Evolutionary conservation across 2,113 vertebrate species (phyloP), one percentile per base, ranked within the genome.

Genomic region (Syngnathus typhle): DNA sequence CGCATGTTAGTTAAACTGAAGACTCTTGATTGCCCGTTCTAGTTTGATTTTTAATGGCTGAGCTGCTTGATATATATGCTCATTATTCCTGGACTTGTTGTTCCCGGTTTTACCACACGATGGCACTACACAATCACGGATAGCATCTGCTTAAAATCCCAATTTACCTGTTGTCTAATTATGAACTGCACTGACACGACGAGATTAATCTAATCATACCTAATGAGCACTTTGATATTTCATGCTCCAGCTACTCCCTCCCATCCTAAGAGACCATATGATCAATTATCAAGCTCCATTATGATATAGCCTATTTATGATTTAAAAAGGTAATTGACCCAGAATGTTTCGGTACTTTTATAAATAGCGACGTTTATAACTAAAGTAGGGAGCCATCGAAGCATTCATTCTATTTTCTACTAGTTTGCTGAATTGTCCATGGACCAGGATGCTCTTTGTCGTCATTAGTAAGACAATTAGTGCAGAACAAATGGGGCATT

Each of bases 211-310:
- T 68, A 60, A 80, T 77, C 63, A 73, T 71, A 60, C 77, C 82
- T 79, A 81, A 82, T 77, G 72, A 84, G 71, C 43, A 61, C 70
- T 74, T 68, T 81, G 80, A 76, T 79, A 78, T 84, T 85, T 87
- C 5, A 19, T 60, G 41, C 23, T 16, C 62, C 74, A 49, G 73
- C 44, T 59, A 64, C 41, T 71, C 58, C 64, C 62, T 70, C 64
- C 54, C 13, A 54, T 21, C 43, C 61, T 6, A 23, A 6, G 55
- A 63, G 0, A 46, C 36, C 23, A 51, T 16, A 27, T 3, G 18
- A 72, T 38, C 39, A 44, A 58, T 58, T 15, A 56, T 36, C 21
- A 21, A 56, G 23, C 23, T 32, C 27, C 13, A 32, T 16, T 36
- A 23, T 54, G 21, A 54, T 54, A 23, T 56, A 43, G 41, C 41